phyloP scores from a whole-genome alignment of 2,113 vertebrate species.

The Vidua macroura region DNA sequence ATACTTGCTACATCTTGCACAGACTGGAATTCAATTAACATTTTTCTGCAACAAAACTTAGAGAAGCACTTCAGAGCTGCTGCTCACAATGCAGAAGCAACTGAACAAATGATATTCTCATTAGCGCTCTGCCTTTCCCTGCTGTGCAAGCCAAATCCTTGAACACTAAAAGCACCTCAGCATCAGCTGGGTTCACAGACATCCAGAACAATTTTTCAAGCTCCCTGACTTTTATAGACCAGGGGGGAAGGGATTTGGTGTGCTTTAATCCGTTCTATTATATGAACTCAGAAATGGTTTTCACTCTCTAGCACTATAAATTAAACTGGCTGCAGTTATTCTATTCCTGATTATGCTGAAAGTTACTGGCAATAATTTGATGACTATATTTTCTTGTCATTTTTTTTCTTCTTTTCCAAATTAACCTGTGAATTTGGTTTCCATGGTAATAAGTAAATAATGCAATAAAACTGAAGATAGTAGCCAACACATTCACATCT shows the following conservation, averaged over 20 bases:
- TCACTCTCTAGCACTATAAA: conserved; percentile 27
- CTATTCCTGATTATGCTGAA: conserved; percentile 41
- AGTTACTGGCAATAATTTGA: conserved; percentile 43
- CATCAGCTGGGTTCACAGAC: conserved; percentile 54
- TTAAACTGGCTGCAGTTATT: conserved; percentile 23
- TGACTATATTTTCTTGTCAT: neutral
- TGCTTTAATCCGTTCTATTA: conserved; percentile 53
- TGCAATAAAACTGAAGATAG: neutral
- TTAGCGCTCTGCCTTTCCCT: conserved; percentile 48
- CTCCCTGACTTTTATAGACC: conserved; percentile 60
- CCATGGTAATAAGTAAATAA: neutral
- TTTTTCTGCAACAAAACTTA: conserved; percentile 39
- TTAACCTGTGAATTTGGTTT: neutral
- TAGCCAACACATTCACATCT: neutral
- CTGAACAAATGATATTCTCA: conserved; percentile 56
- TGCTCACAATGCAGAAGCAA: conserved; percentile 35
- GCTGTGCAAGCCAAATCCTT: conserved; percentile 54
- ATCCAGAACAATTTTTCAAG: conserved; percentile 51
- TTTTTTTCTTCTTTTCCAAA: neutral
- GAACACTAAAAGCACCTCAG: conserved; percentile 50
- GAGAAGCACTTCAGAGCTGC: conserved; percentile 44
- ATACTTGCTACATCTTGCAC: neutral
- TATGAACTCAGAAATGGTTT: conserved; percentile 45
- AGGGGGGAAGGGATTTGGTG: conserved; percentile 36
- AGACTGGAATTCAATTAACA: conserved; percentile 46